These are phyloP conservation scores for Zaprionus capensis DNA, from an alignment of 1,140 invertebrate species.

Conservation along the genomic window DNA sequence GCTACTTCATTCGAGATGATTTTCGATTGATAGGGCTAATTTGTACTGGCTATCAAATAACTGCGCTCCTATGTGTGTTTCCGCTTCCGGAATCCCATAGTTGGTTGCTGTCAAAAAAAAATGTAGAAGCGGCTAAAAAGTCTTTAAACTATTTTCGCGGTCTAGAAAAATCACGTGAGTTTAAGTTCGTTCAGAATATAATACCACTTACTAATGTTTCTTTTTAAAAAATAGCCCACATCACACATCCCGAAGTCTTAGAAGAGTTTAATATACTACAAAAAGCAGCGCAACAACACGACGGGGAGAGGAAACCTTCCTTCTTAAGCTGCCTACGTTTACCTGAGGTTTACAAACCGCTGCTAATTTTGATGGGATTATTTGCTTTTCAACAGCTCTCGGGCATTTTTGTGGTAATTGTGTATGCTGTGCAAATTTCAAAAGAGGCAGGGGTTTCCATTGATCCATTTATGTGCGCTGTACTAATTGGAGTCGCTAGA, in stretches of 20 bases:
- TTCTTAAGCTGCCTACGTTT: conserved; percentile 54
- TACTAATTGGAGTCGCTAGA: conserved; percentile 86
- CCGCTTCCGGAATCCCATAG: conserved; percentile 90
- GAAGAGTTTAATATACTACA: conserved; percentile 70
- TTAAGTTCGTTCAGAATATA: not conserved
- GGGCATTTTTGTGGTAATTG: conserved; percentile 91
- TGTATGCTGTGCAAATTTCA: conserved; percentile 89
- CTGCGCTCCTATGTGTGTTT: conserved; percentile 85
- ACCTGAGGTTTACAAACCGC: conserved; percentile 87
- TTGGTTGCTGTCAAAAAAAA: conserved; percentile 87
- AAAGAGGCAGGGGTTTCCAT: conserved; percentile 86
- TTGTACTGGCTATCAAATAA: conserved; percentile 86
- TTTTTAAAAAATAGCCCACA: conserved; percentile 48
- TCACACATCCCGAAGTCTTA: conserved; percentile 82
- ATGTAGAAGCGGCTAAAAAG: conserved; percentile 85
- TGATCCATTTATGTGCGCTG: conserved; percentile 86
- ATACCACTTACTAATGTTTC: not conserved
- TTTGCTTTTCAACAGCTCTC: conserved; percentile 92
- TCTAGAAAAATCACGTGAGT: conserved; percentile 79
- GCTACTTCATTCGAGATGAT: conserved; percentile 86
- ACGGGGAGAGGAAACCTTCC: conserved; percentile 68
- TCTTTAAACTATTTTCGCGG: conserved; percentile 86
- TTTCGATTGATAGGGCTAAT: conserved; percentile 87
- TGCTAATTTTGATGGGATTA: conserved; percentile 87
- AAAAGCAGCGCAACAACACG: conserved; percentile 66